phyloP scores from a whole-genome alignment of 2,797 vertebrate genomes.

The Chromobotia macracanthus region DNA sequence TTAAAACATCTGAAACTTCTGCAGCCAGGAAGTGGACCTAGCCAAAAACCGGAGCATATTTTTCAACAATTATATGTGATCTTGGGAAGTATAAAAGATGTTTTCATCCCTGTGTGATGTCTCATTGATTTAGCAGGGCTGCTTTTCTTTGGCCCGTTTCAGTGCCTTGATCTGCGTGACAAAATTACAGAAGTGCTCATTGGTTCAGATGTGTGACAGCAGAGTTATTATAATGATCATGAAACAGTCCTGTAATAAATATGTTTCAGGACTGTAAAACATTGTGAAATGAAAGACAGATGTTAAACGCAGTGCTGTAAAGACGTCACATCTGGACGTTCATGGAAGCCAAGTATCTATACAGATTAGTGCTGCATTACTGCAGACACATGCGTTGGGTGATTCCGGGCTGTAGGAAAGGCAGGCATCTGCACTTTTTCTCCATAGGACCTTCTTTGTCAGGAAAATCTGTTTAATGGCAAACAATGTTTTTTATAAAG shows the following conservation, averaged over 20 bases:
- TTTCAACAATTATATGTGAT: slow-evolving; percentile 39
- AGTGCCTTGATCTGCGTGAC: slow-evolving; percentile 30
- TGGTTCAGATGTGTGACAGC: slow-evolving; percentile 35
- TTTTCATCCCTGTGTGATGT: slow-evolving; percentile 31
- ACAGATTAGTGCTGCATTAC: slow-evolving; percentile 37
- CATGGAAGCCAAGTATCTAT: slow-evolving; percentile 20
- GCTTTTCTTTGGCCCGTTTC: background rate
- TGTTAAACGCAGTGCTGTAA: slow-evolving; percentile 30
- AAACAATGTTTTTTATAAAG: slow-evolving; percentile 20
- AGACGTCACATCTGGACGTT: slow-evolving; percentile 34
- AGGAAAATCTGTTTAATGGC: background rate
- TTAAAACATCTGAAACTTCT: background rate
- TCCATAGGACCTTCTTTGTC: background rate
- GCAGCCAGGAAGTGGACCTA: slow-evolving; percentile 28
- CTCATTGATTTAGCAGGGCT: slow-evolving; percentile 13
- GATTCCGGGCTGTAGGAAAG: slow-evolving; percentile 5
- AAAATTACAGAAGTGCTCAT: slow-evolving; percentile 40
- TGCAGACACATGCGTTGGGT: slow-evolving; percentile 34
- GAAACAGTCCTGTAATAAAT: slow-evolving; percentile 38
- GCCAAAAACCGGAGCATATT: slow-evolving; percentile 30
- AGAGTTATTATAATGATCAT: slow-evolving; percentile 43
- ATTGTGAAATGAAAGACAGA: slow-evolving; percentile 44
- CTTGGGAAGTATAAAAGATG: slow-evolving; percentile 30
- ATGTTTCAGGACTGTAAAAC: slow-evolving; percentile 31
- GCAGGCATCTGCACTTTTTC: background rate